phyloP scores from a whole-genome alignment of 2,113 vertebrate species.

The Myotis lucifugus region DNA sequence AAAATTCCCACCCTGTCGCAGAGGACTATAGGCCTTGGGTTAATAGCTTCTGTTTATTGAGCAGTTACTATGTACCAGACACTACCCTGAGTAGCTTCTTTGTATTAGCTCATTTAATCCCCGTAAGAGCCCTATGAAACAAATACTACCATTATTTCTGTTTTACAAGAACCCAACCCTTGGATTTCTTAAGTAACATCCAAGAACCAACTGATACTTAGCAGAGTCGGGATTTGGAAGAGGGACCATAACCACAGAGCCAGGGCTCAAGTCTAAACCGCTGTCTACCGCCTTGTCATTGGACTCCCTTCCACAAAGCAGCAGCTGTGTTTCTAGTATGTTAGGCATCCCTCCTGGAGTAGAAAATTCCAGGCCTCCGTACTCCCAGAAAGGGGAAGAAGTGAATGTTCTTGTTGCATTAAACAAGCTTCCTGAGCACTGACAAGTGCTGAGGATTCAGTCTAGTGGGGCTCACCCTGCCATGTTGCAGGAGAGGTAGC shows the following conservation, averaged over 20 bases:
- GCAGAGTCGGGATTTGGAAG: neutral
- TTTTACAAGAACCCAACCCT: neutral
- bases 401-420: neutral
- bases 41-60: neutral
- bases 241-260: neutral
- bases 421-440: neutral
- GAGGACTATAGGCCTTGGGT: neutral
- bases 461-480: neutral
- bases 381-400: neutral
- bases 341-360: neutral
- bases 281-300: neutral
- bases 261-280: neutral
- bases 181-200: neutral
- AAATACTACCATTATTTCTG: neutral
- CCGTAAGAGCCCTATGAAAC: neutral
- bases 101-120: neutral
- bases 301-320: neutral
- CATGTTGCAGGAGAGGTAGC: neutral
- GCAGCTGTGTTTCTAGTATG: neutral
- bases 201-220: neutral
- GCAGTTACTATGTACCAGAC: neutral
- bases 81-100: neutral
- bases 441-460: neutral
- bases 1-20: neutral
- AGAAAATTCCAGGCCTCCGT: neutral